Percentiles rank a stretch among this genome's conserved stretches.
phyloP scores from a whole-genome alignment of 2,797 vertebrate genomes.

The Gymnodraco acuticeps region DNA sequence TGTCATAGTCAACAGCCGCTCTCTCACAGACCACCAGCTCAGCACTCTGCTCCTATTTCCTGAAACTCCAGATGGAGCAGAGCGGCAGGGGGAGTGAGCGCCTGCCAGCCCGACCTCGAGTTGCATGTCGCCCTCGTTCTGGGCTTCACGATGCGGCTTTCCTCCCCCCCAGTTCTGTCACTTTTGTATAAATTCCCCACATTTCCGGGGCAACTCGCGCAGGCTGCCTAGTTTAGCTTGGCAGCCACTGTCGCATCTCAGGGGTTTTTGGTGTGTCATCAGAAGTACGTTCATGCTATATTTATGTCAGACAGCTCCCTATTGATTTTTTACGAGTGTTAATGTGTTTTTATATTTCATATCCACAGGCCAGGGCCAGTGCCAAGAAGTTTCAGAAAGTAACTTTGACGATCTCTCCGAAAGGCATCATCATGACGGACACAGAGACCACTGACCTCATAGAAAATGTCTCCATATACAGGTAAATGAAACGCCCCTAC shows the following conservation, averaged over 20 bases:
- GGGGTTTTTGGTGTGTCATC: constrained; percentile 16
- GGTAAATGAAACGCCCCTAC: constrained; percentile 71
- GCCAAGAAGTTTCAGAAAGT: constrained; percentile 94
- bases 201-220: constrained; percentile 55
- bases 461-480: constrained; percentile 94
- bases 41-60: constrained; percentile 60
- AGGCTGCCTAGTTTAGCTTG: constrained; percentile 25
- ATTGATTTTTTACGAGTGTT: background rate
- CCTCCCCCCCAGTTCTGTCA: constrained; percentile 40
- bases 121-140: constrained; percentile 31
- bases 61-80: constrained; percentile 72
- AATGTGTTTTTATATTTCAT: constrained; percentile 16
- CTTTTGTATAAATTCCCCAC: constrained; percentile 54
- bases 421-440: constrained; percentile 91
- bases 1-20: constrained; percentile 56
- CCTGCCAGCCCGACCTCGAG: constrained; percentile 64
- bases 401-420: constrained; percentile 90
- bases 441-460: constrained; percentile 89
- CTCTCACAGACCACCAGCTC: constrained; percentile 55
- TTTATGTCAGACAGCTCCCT: constrained; percentile 31
- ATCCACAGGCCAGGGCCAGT: constrained; percentile 87
- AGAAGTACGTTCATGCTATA: constrained; percentile 24
- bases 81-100: constrained; percentile 54
- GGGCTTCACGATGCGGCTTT: constrained; percentile 37
- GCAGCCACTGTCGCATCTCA: constrained; percentile 10